These are phyloP conservation scores for Nothocercus julius DNA, from an alignment of 2,113 vertebrate genomes.

Conservation along the genomic window DNA sequence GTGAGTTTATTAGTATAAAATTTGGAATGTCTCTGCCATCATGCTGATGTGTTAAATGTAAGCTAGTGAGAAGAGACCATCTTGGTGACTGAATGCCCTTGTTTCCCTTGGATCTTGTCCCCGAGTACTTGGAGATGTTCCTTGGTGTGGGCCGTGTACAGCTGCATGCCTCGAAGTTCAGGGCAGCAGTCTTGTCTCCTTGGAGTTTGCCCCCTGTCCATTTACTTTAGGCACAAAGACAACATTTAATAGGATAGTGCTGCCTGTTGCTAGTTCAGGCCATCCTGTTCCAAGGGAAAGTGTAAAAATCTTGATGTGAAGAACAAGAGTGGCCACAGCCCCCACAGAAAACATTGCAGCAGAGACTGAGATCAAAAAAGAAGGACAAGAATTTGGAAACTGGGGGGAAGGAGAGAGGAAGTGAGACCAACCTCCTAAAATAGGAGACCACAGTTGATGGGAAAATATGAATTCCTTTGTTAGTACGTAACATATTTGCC, in stretches of 20 bases:
- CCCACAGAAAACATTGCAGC: not conserved
- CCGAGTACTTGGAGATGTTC: not conserved
- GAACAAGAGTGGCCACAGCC: not conserved
- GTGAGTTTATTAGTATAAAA: not conserved
- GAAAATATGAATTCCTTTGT: conserved; percentile 9
- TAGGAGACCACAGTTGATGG: not conserved
- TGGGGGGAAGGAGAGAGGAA: not conserved
- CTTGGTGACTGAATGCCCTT: not conserved
- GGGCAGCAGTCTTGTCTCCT: not conserved
- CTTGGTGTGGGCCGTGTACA: not conserved
- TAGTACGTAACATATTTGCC: not conserved
- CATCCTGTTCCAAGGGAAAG: not conserved
- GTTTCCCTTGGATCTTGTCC: conserved; percentile 12
- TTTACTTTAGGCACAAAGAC: not conserved
- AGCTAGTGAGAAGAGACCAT: not conserved
- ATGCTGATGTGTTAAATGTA: conserved; percentile 33
- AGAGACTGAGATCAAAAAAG: not conserved
- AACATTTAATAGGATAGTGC: not conserved
- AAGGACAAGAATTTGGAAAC: not conserved
- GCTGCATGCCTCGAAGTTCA: not conserved
- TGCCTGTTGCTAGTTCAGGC: not conserved
- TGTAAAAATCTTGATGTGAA: not conserved
- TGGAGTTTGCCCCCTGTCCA: not conserved
- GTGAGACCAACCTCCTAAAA: not conserved
- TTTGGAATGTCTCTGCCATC: not conserved